A percentile compares a stretch with the other conserved stretches of the same genome.
Conservation (phyloP, 2,888 invertebrate species). For the Patella pellucida region DNA sequence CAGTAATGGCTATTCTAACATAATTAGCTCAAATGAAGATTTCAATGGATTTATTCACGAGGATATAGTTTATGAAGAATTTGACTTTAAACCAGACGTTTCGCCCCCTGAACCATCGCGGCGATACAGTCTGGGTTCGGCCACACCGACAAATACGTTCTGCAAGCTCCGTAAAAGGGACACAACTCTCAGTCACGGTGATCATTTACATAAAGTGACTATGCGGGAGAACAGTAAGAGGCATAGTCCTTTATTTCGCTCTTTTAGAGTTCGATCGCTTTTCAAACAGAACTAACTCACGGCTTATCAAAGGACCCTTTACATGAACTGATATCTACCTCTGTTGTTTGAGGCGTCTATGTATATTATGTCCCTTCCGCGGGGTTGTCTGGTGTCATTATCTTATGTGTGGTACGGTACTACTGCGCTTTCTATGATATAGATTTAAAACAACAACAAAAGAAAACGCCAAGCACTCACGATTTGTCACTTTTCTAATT, state of each 20-base stretch:
- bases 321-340: too few species aligned
- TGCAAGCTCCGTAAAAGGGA: neutral
- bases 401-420: too few species aligned
- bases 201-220: neutral
- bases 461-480: too few species aligned
- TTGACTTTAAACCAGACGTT: neutral
- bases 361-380: too few species aligned
- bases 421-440: too few species aligned
- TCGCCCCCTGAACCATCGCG: neutral
- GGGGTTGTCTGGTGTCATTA: too few species aligned
- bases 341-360: too few species aligned
- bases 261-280: neutral
- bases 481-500: too few species aligned
- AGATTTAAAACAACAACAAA: too few species aligned
- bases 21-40: neutral
- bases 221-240: neutral
- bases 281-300: neutral
- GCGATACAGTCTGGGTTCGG: neutral
- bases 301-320: too few species aligned
- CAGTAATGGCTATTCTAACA: neutral
- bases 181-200: neutral
- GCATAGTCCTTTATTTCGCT: neutral
- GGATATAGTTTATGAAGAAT: conserved; percentile 3
- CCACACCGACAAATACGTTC: neutral
- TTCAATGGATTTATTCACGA: neutral